These are phyloP conservation scores for Castor canadensis DNA, from an alignment of 2,113 vertebrate species.

Conservation along the genomic window DNA sequence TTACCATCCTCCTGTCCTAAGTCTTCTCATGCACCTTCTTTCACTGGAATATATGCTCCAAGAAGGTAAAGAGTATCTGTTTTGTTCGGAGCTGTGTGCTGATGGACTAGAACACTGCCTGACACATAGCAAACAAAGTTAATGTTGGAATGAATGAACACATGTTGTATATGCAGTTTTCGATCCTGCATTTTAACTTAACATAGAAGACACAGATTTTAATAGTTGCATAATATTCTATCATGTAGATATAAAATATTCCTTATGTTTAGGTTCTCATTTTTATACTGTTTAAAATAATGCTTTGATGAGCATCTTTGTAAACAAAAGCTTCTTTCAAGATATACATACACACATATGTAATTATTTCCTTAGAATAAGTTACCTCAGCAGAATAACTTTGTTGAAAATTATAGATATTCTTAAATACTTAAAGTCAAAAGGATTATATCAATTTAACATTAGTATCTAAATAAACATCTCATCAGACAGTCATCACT, in stretches of 20 bases:
- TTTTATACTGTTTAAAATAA: conserved; percentile 5
- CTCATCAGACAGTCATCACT: neutral
- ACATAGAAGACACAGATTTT: neutral
- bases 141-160: neutral
- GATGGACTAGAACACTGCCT: neutral
- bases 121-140: neutral
- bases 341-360: neutral
- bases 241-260: neutral
- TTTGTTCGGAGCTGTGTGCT: neutral
- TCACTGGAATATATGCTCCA: neutral
- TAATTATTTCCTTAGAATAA: neutral
- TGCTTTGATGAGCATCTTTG: neutral
- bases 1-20: too few relatives aligned
- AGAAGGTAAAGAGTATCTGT: neutral
- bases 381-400: neutral
- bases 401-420: neutral
- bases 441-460: neutral
- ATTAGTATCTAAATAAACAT: neutral
- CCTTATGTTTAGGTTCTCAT: neutral
- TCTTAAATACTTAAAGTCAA: conserved; percentile 22
- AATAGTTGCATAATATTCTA: neutral
- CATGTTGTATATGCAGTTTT: neutral
- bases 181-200: neutral
- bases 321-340: neutral
- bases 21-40: neutral